phyloP scores from a whole-genome alignment of 30 jellyfish, hydroid and myxozoan genomes.

The Euphysa ruthae region DNA sequence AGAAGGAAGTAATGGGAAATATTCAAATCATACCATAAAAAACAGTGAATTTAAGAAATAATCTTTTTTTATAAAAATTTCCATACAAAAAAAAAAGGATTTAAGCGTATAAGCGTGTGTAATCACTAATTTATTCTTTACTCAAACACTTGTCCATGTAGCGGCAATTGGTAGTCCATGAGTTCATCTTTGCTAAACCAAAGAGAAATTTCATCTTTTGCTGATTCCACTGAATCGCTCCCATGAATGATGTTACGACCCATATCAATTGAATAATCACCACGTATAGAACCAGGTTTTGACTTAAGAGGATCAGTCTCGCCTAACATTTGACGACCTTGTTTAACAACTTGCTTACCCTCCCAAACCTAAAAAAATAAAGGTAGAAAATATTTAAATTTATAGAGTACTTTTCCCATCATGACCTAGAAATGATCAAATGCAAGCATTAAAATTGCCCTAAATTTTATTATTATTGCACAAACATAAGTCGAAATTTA shows the following conservation, averaged over 20 bases:
- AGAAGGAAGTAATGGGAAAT: no score
- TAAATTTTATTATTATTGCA: no score
- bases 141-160: conserved; percentile 16
- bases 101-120: not conserved
- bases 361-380: conserved; percentile 74
- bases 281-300: conserved; percentile 57
- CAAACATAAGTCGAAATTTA: no score
- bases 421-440: no score
- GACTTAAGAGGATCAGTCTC: conserved; percentile 83
- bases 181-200: conserved; percentile 41
- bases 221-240: conserved; percentile 43
- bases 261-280: conserved; percentile 41
- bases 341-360: conserved; percentile 71
- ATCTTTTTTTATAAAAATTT: no score
- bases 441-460: no score
- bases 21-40: no score
- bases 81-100: no score
- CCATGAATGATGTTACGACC: conserved; percentile 55
- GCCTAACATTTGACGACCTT: conserved; percentile 91
- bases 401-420: no score
- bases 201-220: conserved; percentile 25
- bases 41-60: no score
- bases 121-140: not conserved
- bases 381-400: no score
- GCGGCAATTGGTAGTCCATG: conserved; percentile 19